A percentile compares a stretch with the other conserved stretches of the same genome.
Evolutionary conservation across 2,888 invertebrate species (phyloP).

Genomic region (Ariolimax columbianus): DNA sequence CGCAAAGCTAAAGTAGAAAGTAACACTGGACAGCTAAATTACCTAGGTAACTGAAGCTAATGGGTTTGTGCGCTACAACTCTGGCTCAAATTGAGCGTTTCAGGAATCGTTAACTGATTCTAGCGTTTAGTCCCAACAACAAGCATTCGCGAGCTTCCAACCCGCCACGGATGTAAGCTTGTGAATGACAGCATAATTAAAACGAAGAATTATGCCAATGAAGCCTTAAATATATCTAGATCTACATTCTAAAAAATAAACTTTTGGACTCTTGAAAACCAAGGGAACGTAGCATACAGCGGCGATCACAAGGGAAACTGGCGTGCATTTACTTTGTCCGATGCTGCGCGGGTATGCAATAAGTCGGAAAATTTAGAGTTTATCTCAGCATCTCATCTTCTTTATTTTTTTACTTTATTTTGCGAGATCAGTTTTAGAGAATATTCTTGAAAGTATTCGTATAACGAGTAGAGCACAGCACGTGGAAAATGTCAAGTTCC

Average conservation of each 20-base stretch:
- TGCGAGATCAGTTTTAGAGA: background rate
- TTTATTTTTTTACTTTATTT: background rate
- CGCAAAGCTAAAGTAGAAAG: background rate
- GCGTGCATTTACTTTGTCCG: no score
- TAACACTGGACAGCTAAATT: conserved; percentile 26
- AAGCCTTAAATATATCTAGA: conserved; percentile 20
- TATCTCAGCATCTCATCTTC: conserved; percentile 13
- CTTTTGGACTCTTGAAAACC: background rate
- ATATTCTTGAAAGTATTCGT: background rate
- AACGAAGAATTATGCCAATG: conserved; percentile 36
- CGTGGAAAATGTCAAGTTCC: background rate
- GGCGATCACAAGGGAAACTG: no score
- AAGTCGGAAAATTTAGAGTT: background rate
- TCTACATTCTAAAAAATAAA: background rate
- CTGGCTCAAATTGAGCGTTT: conserved; percentile 39
- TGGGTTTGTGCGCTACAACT: conserved; percentile 15
- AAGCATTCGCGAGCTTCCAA: background rate
- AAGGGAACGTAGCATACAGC: background rate
- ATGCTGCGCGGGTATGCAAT: no score
- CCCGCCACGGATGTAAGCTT: background rate
- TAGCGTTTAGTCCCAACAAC: background rate
- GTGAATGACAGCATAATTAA: conserved; percentile 46
- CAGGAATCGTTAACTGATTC: conserved; percentile 6
- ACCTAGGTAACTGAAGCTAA: conserved; percentile 30
- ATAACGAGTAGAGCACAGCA: conserved; percentile 21